Evolutionary conservation across 1,140 invertebrate genomes (phyloP), one percentile per base, ranked within the genome.

Genomic region (Yoshiicerus persimilis): DNA sequence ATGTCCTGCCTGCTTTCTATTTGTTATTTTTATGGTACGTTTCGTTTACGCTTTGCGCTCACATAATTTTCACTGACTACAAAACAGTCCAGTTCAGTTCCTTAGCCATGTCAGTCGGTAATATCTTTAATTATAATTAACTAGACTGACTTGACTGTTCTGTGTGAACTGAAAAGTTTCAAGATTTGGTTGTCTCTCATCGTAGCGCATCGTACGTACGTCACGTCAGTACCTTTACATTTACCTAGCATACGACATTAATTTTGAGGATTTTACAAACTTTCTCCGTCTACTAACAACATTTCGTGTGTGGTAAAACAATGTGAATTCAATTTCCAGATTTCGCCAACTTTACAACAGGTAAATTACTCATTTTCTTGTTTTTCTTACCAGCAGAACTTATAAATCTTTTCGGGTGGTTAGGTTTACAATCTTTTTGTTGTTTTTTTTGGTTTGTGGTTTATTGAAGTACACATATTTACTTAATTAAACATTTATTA

Each of bases 371-470:
- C 38, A 38, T 80, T 80, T 80, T 80, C 34, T 38, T 80, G 27
- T 23, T 80, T 80, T 80, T 80, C 75, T 80, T 80, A 80, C 75
- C 75, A 80, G 75, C 75, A 80, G 75, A 80, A 80, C 75, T 80
- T 80, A 80, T 80, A 80, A 80, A 80, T 80, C 75, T 80, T 80
- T 80, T 80, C 32, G 75, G 75, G 75, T 80, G 75, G 75, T 80
- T 80, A n/a, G 75, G 75, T 80, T 80, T 36, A 80, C 66, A 70
- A 30, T 70, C 66, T 70, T 70, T 70, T 70, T 70, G 66, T 70
- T 70, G 66, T 30, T 70, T 70, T 66, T 70, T 70, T 80, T 32
- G 75, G 30, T 80, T 80, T 80, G 75, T 36, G 75, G 75, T 80
- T 80, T 38, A 80, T 80, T 80, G 75, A 80, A 80, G 75, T 80